Conservation (phyloP, 2,888 invertebrate species). For the Ichneumoninae sp. region DNA sequence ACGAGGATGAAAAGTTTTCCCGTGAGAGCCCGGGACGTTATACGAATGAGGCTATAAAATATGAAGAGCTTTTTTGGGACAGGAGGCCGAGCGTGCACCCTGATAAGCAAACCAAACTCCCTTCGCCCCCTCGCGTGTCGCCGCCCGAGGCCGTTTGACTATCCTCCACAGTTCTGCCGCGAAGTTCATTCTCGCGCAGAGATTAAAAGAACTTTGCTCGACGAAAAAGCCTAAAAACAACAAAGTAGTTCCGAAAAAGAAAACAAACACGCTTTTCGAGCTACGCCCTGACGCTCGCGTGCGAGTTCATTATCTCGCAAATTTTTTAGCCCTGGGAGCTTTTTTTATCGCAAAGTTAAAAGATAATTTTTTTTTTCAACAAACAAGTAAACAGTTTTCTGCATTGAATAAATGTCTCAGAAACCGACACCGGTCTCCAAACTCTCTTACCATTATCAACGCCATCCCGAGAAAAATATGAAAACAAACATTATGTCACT, state of each 20-base stretch:
- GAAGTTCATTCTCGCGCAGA: slow-evolving; percentile 8
- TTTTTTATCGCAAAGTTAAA: no score
- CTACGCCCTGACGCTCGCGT: not conserved
- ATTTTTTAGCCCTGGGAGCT: not conserved
- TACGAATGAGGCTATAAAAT: slow-evolving; percentile 35
- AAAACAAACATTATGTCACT: no score
- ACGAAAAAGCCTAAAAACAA: slow-evolving; percentile 1
- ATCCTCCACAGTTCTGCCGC: not conserved
- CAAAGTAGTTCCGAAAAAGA: not conserved
- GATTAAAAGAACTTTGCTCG: slow-evolving; percentile 7
- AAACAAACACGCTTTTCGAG: not conserved
- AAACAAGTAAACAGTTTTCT: no score
- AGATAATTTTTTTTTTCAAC: no score
- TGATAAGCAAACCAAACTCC: slow-evolving; percentile 51
- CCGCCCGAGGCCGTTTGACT: slow-evolving; percentile 1
- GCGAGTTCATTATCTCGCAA: not conserved
- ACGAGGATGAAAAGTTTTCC: slow-evolving; percentile 47
- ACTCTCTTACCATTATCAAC: no score
- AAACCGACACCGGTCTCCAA: no score
- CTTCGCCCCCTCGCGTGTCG: not conserved
- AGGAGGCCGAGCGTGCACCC: slow-evolving; percentile 17
- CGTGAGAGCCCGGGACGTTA: slow-evolving; percentile 10
- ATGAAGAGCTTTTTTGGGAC: slow-evolving; percentile 45
- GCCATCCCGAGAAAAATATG: no score
- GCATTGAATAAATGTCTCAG: no score